phyloP scores from a whole-genome alignment of 2,113 vertebrate genomes.

The Urocitellus parryii region DNA sequence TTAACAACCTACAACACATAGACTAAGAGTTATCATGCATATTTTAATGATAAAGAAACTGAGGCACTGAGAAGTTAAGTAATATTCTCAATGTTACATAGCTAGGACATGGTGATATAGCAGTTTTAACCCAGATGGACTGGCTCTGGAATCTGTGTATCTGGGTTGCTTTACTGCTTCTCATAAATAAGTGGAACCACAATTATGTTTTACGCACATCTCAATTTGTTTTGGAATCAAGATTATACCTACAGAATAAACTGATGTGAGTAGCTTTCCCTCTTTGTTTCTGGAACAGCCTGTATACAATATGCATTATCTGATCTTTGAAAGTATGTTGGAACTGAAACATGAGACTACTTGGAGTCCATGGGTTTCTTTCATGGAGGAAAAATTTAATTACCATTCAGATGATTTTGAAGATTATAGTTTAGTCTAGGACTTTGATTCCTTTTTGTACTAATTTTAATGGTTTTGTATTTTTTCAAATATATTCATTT shows the following conservation, averaged over 20 bases:
- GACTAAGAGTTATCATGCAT: background rate
- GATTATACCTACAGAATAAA: background rate
- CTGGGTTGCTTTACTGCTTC: background rate
- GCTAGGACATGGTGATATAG: background rate
- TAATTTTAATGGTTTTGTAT: background rate
- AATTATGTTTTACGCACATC: background rate
- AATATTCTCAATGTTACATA: background rate
- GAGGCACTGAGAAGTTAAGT: background rate
- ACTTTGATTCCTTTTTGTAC: background rate
- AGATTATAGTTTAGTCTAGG: background rate
- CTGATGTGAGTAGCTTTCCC: background rate
- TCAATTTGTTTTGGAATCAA: constrained; percentile 6
- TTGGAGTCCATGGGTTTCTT: background rate
- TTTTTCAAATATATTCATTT: constrained; percentile 12
- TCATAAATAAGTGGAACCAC: background rate
- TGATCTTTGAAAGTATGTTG: background rate
- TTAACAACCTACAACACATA: background rate
- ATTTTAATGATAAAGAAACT: background rate
- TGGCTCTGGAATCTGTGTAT: background rate
- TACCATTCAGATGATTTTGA: background rate
- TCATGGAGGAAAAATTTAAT: background rate
- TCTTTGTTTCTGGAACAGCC: background rate
- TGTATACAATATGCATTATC: background rate
- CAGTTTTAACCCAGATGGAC: too few relatives aligned
- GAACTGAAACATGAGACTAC: background rate